Conservation (phyloP, 2,797 vertebrate genomes). For the Poeciliopsis turneri region DNA sequence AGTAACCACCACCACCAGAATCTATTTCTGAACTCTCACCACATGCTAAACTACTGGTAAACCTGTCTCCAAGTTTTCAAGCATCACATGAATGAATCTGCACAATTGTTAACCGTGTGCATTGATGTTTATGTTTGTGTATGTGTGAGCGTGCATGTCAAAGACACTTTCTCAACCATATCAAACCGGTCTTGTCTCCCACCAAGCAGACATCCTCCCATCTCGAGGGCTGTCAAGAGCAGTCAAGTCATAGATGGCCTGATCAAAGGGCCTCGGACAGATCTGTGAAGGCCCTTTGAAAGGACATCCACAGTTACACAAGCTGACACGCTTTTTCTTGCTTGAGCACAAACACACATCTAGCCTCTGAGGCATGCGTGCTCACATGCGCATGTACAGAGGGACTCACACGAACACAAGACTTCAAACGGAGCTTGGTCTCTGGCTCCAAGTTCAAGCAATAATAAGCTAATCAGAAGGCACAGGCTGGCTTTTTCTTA, state of each 20-base stretch:
- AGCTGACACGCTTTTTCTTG: conserved; percentile 56
- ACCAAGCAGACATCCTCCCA: conserved; percentile 49
- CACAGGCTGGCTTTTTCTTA: conserved; percentile 47
- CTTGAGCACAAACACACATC: conserved; percentile 41
- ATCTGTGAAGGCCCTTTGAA: conserved; percentile 77
- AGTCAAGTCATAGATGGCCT: conserved; percentile 59
- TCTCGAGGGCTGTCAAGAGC: conserved; percentile 60
- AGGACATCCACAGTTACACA: conserved; percentile 66
- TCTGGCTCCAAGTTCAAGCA: conserved; percentile 58
- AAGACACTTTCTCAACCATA: conserved; percentile 41
- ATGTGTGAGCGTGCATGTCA: conserved; percentile 31
- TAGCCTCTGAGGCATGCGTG: conserved; percentile 21
- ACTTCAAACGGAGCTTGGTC: conserved; percentile 45
- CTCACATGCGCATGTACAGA: conserved; percentile 16
- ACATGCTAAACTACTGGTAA: background rate
- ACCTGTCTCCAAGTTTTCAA: conserved; percentile 1
- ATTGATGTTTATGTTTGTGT: conserved; percentile 6
- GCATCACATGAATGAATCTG: conserved; percentile 12
- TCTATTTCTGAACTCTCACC: background rate
- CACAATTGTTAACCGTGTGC: background rate
- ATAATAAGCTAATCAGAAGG: conserved; percentile 64
- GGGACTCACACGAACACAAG: conserved; percentile 24
- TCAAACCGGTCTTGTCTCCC: conserved; percentile 54
- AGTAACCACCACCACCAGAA: background rate
- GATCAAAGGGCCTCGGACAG: conserved; percentile 75